Evolutionary conservation across 2,113 vertebrate species (phyloP), one percentile per base, ranked within the genome.

Genomic region (Nettapus auritus): DNA sequence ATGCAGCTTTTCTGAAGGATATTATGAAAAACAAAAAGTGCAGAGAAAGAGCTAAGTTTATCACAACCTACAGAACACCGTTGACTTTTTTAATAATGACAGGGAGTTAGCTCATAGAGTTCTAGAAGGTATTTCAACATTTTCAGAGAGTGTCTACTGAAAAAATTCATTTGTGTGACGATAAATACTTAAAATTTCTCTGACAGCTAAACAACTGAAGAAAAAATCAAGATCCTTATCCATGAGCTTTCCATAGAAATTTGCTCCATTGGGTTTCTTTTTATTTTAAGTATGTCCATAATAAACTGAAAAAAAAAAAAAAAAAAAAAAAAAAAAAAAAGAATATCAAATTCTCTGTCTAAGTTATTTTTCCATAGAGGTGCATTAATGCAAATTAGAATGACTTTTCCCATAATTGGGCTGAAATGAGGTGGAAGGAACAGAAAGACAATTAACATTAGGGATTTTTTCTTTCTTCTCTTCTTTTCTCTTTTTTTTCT

Each of bases 351-450:
- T 94, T 84, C 81, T 88, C 82, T 59, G 42, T 83, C 91, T 97
- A 93, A 95, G 94, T 83, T 96, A 78, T 97, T 98, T 98, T 97
- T 95, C 96, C 96, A 94, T 95, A 86, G 93, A 98, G 79, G 92
- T 97, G 57, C 82, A 95, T 98, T 98, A 96, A 98, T 97, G 96
- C 89, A 98, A 98, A 98, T 98, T 92, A 98, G 95, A 98, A 97
- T 98, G 93, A 98, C 95, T 98, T 98, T 98, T 98, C 94, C 95
- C 90, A 98, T 98, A 98, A 99, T 97, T 98, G 97, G 97, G 95
- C 97, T 98, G 98, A 99, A 99, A 99, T 98, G 96, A 99, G 98
- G 98, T 98, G 98, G 98, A 99, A 99, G 98, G 97, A 99, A 98
- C 96, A 98, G 98, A 97, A 97, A 98, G 98, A 99, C 98, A 99